Conservation (phyloP, 2,113 vertebrate species). For the Typhlomys cinereus region DNA sequence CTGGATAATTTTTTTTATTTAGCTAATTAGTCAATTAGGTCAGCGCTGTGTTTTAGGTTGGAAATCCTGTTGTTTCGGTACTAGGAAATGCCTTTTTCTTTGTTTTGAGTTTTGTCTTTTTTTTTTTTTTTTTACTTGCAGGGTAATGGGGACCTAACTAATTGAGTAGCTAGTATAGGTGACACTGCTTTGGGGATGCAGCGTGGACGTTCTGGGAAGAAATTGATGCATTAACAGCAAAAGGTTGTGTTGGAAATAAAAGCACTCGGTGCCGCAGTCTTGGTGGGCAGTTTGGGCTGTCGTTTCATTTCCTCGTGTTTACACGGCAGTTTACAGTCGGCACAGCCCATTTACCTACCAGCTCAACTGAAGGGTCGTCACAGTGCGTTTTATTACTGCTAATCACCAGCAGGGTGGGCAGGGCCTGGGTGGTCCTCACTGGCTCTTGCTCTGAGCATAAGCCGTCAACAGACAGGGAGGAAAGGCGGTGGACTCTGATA, state of each 20-base stretch:
- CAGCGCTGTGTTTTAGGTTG: constrained; percentile 76
- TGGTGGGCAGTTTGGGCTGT: background rate
- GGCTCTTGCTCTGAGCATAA: background rate
- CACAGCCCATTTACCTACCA: background rate
- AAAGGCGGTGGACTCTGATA: background rate
- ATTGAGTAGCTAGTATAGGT: constrained; percentile 65
- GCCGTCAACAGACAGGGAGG: background rate
- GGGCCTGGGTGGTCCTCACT: background rate
- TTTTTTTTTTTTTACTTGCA: constrained; percentile 54
- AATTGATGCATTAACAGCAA: constrained; percentile 64
- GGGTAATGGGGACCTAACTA: constrained; percentile 71
- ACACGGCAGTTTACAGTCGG: background rate
- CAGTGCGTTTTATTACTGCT: background rate
- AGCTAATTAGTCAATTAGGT: constrained; percentile 83
- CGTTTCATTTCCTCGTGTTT: background rate
- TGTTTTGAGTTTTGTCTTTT: constrained; percentile 11
- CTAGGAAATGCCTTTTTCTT: constrained; percentile 66
- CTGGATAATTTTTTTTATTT: constrained; percentile 82
- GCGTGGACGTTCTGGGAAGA: constrained; percentile 5
- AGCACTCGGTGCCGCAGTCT: background rate
- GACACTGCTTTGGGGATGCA: constrained; percentile 49
- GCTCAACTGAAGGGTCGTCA: background rate
- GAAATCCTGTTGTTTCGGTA: constrained; percentile 80
- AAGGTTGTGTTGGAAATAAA: constrained; percentile 49
- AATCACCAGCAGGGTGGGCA: background rate